phyloP scores from a whole-genome alignment of 1,140 invertebrate species.

The Platorchestia sp. region DNA sequence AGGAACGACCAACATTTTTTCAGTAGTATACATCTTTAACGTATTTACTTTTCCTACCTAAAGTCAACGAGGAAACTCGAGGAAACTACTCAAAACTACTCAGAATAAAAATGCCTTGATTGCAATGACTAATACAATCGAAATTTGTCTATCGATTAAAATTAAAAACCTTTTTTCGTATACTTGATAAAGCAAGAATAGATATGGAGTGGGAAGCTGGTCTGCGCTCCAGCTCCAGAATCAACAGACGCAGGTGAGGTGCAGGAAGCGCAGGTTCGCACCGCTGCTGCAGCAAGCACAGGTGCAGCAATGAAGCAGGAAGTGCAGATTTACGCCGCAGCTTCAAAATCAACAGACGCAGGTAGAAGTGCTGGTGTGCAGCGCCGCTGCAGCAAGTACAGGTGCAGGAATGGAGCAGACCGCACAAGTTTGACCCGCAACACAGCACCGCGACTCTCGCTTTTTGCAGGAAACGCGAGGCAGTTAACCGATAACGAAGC shows the following conservation, averaged over 20 bases:
- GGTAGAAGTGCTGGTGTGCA: background rate
- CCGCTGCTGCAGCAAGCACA: background rate
- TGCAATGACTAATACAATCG: background rate
- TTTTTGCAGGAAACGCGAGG: conserved; percentile 20
- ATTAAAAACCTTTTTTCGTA: background rate
- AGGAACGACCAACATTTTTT: background rate
- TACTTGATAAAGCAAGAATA: background rate
- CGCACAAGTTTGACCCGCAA: background rate
- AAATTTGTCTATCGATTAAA: background rate
- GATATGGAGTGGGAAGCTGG: too few species aligned
- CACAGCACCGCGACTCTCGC: too few species aligned
- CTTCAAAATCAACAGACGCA: too few species aligned
- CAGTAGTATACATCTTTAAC: too few species aligned
- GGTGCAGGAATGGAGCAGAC: background rate
- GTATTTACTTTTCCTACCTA: too few species aligned
- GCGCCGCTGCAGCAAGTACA: background rate
- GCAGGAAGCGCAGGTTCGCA: background rate
- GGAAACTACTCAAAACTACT: background rate
- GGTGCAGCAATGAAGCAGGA: background rate
- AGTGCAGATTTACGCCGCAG: background rate
- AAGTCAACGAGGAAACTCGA: background rate
- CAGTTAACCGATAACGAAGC: conserved; percentile 34
- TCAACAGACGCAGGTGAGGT: background rate
- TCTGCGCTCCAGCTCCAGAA: too few species aligned
- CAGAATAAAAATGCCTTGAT: background rate